These are phyloP conservation scores for Enoplosus armatus DNA, from an alignment of 2,797 vertebrate genomes.

Conservation along the genomic window DNA sequence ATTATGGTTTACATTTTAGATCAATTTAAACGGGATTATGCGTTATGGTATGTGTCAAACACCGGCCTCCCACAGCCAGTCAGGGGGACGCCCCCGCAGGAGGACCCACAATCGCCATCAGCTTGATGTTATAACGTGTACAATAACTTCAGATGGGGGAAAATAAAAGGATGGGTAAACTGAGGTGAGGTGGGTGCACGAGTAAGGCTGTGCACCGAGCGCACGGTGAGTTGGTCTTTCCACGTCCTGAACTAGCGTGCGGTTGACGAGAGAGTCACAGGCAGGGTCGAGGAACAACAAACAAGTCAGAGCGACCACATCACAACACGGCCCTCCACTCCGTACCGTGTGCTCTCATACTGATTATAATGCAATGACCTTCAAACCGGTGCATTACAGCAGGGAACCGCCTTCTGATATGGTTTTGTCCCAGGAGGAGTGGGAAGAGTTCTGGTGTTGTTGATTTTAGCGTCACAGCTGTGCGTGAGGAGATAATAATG, in stretches of 20 bases:
- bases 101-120: not conserved
- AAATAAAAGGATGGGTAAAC: not conserved
- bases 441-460: not conserved
- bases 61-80: too few relatives aligned
- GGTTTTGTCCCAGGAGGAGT: not conserved
- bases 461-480: not conserved
- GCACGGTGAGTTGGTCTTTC: not conserved
- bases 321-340: not conserved
- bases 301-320: not conserved
- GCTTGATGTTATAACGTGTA: not conserved
- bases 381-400: not conserved
- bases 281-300: conserved; percentile 15
- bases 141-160: not conserved
- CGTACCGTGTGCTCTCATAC: not conserved
- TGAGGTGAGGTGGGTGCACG: not conserved
- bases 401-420: not conserved
- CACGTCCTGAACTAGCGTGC: not conserved
- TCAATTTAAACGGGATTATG: too few relatives aligned
- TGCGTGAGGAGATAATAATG: not conserved
- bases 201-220: not conserved
- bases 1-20: too few relatives aligned
- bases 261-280: conserved; percentile 10
- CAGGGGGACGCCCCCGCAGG: too few relatives aligned
- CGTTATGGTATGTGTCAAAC: too few relatives aligned
- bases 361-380: not conserved